These are phyloP conservation scores for Calcarius lapponicus DNA, from an alignment of 2,797 vertebrate genomes.

Conservation along the genomic window DNA sequence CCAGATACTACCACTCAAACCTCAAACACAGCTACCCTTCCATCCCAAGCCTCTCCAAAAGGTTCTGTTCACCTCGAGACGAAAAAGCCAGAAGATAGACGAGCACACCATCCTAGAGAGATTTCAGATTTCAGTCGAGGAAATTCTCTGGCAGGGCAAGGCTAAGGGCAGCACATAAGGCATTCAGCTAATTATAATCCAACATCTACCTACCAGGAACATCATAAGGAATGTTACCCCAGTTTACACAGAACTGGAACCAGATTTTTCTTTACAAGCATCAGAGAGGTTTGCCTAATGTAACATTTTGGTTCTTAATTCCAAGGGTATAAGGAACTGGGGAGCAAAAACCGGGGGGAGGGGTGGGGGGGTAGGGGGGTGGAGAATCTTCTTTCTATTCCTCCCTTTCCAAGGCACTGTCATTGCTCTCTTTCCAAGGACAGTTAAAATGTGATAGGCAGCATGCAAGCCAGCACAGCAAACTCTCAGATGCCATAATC, in stretches of 20 bases:
- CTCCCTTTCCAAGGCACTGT: background rate
- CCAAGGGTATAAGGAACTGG: background rate
- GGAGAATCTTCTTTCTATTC: background rate
- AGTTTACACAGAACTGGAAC: background rate
- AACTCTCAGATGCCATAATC: background rate
- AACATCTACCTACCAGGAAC: background rate
- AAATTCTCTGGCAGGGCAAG: background rate
- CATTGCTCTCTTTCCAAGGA: background rate
- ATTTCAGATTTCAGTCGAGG: background rate
- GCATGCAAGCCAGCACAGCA: background rate
- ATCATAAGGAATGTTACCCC: background rate
- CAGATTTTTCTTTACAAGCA: background rate
- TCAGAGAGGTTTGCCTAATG: background rate
- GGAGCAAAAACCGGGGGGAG: background rate
- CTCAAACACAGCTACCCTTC: background rate
- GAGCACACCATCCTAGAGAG: background rate
- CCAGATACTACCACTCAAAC: background rate
- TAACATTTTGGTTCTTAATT: background rate
- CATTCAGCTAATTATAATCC: background rate
- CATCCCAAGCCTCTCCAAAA: background rate
- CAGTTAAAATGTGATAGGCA: background rate
- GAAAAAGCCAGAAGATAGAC: background rate
- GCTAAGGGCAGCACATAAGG: background rate
- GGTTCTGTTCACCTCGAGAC: background rate
- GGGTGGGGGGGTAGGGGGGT: accelerated